These are phyloP conservation scores for Caenorhabditis angaria DNA, from an alignment of 2,888 invertebrate species.

Conservation along the genomic window DNA sequence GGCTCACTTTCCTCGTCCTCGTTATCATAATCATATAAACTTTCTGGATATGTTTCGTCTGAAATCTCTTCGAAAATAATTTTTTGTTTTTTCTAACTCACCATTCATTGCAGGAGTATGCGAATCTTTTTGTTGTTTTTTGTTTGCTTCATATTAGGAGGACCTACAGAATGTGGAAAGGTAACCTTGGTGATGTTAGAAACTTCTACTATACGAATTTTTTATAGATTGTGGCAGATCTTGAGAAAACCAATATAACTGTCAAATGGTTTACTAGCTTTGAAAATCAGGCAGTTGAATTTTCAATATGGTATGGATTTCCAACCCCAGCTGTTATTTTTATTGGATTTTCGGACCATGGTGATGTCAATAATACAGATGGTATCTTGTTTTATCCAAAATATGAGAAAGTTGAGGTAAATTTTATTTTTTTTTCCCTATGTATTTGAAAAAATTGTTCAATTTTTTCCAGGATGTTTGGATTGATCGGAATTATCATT, in stretches of 20 bases:
- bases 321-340: constrained; percentile 46
- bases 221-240: constrained; percentile 26
- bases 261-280: constrained; percentile 45
- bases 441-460: background rate
- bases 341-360: constrained; percentile 70
- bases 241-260: constrained; percentile 24
- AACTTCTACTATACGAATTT: background rate
- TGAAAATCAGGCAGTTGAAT: constrained; percentile 35
- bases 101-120: constrained; percentile 29
- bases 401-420: constrained; percentile 11
- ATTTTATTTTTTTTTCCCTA: background rate
- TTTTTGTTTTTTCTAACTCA: too few relatives aligned
- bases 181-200: constrained; percentile 22
- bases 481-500: background rate
- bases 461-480: constrained; percentile 9
- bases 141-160: constrained; percentile 4
- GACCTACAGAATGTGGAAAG: constrained; percentile 19
- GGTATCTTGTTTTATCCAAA: constrained; percentile 45
- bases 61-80: background rate
- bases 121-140: background rate
- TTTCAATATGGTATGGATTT: constrained; percentile 40
- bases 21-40: constrained; percentile 26
- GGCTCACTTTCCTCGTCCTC: constrained; percentile 32
- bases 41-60: constrained; percentile 9
- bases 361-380: constrained; percentile 61